Conservation (phyloP, 1,140 invertebrate species). For the Drosophila eugracilis region DNA sequence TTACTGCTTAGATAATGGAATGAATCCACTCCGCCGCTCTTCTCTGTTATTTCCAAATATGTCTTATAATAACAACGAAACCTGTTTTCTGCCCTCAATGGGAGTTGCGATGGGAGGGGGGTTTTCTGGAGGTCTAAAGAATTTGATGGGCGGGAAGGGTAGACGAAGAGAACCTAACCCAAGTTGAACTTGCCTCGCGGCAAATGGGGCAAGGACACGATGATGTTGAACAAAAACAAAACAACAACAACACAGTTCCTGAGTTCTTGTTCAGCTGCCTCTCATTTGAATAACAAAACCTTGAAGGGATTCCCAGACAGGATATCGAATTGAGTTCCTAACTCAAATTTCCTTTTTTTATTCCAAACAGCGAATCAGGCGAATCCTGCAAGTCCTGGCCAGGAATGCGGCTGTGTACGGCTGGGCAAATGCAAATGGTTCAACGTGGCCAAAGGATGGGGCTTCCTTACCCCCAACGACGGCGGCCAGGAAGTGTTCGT, state of each 20-base stretch:
- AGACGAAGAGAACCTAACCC: conserved; percentile 1
- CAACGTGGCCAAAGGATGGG: conserved; percentile 96
- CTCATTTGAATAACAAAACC: conserved; percentile 75
- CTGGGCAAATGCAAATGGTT: conserved; percentile 96
- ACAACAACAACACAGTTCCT: background rate
- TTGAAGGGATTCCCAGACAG: conserved; percentile 45
- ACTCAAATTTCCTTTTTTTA: conserved; percentile 22
- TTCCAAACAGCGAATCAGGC: conserved; percentile 15
- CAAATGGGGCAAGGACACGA: conserved; percentile 77
- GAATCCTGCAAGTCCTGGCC: conserved; percentile 34
- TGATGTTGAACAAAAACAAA: background rate
- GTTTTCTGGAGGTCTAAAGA: background rate
- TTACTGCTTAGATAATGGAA: conserved; percentile 64
- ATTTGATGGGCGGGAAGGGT: background rate
- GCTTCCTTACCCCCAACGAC: conserved; percentile 95
- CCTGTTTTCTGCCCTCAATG: conserved; percentile 55
- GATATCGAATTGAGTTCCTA: conserved; percentile 50
- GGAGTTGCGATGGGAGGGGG: conserved; percentile 5
- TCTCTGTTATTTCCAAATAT: conserved; percentile 30
- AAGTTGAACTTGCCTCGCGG: conserved; percentile 67
- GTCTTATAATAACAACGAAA: conserved; percentile 60
- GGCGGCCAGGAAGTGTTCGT: conserved; percentile 95
- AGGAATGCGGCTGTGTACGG: conserved; percentile 86
- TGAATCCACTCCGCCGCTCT: conserved; percentile 42
- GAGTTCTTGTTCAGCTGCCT: conserved; percentile 57